These are phyloP conservation scores for Melikaiella ostensackeni DNA, from an alignment of 2,888 invertebrate genomes.

Conservation along the genomic window DNA sequence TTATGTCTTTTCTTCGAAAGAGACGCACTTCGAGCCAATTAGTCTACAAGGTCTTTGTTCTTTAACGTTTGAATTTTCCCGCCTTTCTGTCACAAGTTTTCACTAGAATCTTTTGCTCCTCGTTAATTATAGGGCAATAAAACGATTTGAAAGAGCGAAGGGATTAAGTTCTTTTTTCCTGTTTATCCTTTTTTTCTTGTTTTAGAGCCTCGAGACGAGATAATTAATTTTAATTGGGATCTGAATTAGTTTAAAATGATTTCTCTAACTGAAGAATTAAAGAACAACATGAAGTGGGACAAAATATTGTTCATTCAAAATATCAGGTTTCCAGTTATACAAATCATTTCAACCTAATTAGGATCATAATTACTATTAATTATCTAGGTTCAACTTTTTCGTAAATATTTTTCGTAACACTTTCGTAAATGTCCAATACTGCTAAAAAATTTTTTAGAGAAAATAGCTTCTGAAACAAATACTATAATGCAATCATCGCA, in stretches of 20 bases:
- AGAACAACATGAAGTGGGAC: background rate
- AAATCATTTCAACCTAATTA: too few species aligned
- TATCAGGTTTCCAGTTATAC: too few species aligned
- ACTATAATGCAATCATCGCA: too few species aligned
- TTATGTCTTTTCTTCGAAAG: slow-evolving; percentile 3
- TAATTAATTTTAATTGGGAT: background rate
- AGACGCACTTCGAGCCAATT: slow-evolving; percentile 28
- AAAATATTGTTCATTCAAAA: background rate
- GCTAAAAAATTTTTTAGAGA: too few species aligned
- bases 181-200: background rate
- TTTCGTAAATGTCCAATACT: too few species aligned
- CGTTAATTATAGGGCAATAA: background rate
- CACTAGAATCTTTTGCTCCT: background rate
- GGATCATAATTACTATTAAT: too few species aligned
- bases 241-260: background rate
- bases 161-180: background rate
- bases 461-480: too few species aligned
- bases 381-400: too few species aligned
- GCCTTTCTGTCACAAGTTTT: background rate
- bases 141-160: background rate
- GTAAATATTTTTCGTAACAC: too few species aligned
- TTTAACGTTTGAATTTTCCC: slow-evolving; percentile 24
- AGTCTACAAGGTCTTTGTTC: slow-evolving; percentile 14
- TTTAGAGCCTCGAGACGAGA: background rate
- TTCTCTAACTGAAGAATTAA: background rate